Evolutionary conservation across 1,140 invertebrate genomes (phyloP).

Genomic region (Drosophila nasuta): DNA sequence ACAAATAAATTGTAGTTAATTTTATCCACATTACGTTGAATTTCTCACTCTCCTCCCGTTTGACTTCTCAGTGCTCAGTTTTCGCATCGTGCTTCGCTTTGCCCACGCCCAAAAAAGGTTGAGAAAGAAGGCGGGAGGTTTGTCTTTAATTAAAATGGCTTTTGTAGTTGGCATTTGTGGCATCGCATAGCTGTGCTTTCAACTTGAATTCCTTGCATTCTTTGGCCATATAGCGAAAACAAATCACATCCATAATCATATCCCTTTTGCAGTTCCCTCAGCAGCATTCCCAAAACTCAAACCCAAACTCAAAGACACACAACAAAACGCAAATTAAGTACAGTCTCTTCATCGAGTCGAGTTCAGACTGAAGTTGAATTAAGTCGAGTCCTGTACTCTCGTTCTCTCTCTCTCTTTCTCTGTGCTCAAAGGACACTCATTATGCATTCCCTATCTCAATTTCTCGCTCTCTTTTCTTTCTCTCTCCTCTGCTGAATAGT

Average conservation of each 20-base stretch:
- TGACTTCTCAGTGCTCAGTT: no score
- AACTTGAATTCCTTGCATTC: slow-evolving; percentile 36
- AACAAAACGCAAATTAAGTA: slow-evolving; percentile 65
- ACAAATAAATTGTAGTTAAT: no score
- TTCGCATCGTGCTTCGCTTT: no score
- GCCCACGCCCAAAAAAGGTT: no score
- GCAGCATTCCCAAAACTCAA: slow-evolving; percentile 20
- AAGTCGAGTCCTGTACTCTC: slow-evolving; percentile 47
- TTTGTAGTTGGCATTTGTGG: slow-evolving; percentile 13
- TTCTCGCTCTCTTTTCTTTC: background rate
- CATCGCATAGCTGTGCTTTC: slow-evolving; percentile 9
- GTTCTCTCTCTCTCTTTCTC: no score
- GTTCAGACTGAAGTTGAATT: slow-evolving; percentile 29
- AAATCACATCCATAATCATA: slow-evolving; percentile 64
- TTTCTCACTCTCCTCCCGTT: no score
- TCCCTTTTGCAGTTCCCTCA: slow-evolving; percentile 9
- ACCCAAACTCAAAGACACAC: background rate
- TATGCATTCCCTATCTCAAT: slow-evolving; percentile 57
- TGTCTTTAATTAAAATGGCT: slow-evolving; percentile 40
- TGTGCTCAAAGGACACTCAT: slow-evolving; percentile 72
- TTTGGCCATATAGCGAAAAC: slow-evolving; percentile 13
- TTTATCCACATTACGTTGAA: no score
- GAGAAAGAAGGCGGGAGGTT: background rate
- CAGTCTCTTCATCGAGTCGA: slow-evolving; percentile 42
- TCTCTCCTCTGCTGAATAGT: slow-evolving; percentile 11